Evolutionary conservation across 2,888 invertebrate genomes (phyloP), one percentile per base, ranked within the genome.

Genomic region (Bibio marci): DNA sequence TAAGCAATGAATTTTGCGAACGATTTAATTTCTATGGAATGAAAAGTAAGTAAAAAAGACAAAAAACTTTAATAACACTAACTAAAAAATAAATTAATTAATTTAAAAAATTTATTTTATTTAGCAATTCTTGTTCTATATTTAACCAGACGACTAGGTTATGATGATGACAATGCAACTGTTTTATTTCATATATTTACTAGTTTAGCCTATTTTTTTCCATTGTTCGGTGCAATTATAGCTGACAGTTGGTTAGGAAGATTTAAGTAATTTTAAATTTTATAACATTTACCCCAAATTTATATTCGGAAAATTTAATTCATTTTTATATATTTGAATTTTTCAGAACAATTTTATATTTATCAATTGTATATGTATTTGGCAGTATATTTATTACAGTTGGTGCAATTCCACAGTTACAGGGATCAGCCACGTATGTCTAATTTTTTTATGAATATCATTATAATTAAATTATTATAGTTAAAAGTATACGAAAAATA

Each of bases 1-100:
- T 97, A 48, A 78, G 79, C 61, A 95, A 92, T 76, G 97, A 97
- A 62, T 94, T 97, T 64, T 97, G 95, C 64, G 97, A 97, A 64
- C 70, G 95, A 51, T 97, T 97, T 65, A 86, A 83, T 44, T 97
- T 74, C 63, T 97, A 95, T 79, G 97, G 97, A 56, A 85, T 92
- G 80, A 78, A 86, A 73, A 81, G 91, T 92, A 69, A 76, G 80
- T 66, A 6, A 8, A 14, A 18, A n/a, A n/a, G n/a, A n/a, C n/a
- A n/a, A n/a, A n/a, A n/a, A n/a, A n/a, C n/a, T n/a, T n/a, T n/a
- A n/a, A n/a, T n/a, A n/a, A n/a, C n/a, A n/a, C n/a, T n/a, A n/a
- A n/a, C n/a, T n/a, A n/a, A n/a, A n/a, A 22, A 22, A 6, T 22
- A 22, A 22, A 22, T 22, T 22, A 22, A 22, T 22, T 4, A 22